Conservation (phyloP, 2,888 invertebrate species). For the Protula sp. region DNA sequence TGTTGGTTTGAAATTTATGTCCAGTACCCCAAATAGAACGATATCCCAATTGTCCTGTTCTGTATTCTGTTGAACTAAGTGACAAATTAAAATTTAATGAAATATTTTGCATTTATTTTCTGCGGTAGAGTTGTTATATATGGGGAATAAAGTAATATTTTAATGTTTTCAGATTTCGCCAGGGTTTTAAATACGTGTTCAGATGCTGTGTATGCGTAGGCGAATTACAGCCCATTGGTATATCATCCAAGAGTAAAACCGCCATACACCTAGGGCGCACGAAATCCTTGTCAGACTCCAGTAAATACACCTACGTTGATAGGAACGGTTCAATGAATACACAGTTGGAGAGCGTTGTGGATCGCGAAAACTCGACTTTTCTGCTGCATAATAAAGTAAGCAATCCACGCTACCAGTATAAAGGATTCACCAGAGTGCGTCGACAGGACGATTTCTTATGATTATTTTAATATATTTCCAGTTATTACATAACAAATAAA, state of each 20-base stretch:
- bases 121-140: too few species aligned
- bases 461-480: too few species aligned
- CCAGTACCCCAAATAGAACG: too few species aligned
- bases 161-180: too few species aligned
- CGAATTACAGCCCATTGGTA: not conserved
- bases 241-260: not conserved
- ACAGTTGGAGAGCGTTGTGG: not conserved
- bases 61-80: too few species aligned
- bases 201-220: constrained; percentile 70
- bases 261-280: not conserved
- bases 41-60: too few species aligned
- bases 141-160: too few species aligned
- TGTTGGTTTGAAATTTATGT: too few species aligned
- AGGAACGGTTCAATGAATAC: not conserved
- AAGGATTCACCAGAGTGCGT: not conserved
- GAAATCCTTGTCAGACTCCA: not conserved
- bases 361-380: not conserved
- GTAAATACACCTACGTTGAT: not conserved
- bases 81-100: too few species aligned
- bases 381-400: not conserved
- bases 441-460: not conserved
- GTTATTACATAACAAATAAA: too few species aligned
- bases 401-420: not conserved
- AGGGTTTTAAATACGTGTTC: constrained; percentile 88
- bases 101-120: too few species aligned